Evolutionary conservation across 1,140 invertebrate species (phyloP).

Genomic region (Neuroterus valhalla): DNA sequence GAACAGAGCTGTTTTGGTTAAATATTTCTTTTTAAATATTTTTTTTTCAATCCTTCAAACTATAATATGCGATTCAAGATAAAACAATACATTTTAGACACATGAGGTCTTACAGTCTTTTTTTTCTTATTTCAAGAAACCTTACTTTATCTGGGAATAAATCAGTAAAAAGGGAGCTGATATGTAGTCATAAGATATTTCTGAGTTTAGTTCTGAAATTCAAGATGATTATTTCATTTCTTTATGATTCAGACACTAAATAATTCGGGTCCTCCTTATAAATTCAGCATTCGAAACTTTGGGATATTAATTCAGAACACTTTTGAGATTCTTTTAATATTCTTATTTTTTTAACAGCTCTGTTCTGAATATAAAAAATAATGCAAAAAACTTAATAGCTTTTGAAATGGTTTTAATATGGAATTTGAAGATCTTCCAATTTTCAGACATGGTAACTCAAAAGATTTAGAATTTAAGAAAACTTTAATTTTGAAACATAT

Average conservation of each 20-base stretch:
- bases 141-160: background rate
- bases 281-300: no score
- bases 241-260: background rate
- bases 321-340: background rate
- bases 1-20: slow-evolving; percentile 11
- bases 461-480: no score
- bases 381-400: background rate
- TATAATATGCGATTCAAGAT: background rate
- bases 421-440: no score
- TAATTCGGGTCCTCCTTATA: no score
- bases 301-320: no score
- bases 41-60: background rate
- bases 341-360: background rate
- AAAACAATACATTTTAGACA: background rate
- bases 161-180: background rate
- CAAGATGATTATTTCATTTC: background rate
- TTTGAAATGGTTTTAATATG: background rate
- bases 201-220: background rate
- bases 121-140: background rate
- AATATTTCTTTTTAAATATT: no score
- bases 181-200: slow-evolving; percentile 19
- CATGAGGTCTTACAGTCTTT: slow-evolving; percentile 4
- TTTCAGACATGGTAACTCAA: no score
- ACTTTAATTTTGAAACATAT: no score
- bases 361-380: slow-evolving; percentile 1